Evolutionary conservation across 2,888 invertebrate species (phyloP).

Genomic region (Trachelus stipa): DNA sequence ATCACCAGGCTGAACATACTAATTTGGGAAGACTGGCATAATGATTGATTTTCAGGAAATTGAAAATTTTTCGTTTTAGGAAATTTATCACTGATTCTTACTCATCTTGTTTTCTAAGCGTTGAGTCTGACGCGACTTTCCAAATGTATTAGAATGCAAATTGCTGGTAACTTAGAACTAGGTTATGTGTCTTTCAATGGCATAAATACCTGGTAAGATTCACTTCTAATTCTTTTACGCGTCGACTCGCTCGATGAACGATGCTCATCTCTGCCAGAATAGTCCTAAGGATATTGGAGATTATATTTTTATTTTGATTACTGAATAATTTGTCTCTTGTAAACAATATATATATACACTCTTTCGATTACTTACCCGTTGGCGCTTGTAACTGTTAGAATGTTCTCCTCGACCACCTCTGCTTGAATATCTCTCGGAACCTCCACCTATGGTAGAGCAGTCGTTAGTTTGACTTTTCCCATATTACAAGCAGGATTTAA

Average conservation of each 20-base stretch:
- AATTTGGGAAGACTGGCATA: not conserved
- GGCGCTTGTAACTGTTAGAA: constrained; percentile 59
- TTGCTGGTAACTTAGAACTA: not conserved
- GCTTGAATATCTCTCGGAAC: constrained; percentile 58
- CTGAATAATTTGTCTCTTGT: not conserved
- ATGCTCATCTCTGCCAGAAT: constrained; percentile 59
- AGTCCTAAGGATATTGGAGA: constrained; percentile 46
- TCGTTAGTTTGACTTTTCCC: not conserved
- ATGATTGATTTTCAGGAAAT: not conserved
- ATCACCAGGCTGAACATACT: not conserved
- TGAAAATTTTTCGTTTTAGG: not conserved
- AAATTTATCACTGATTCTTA: not conserved
- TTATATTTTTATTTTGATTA: not conserved
- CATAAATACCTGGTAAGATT: constrained; percentile 61
- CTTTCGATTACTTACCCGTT: constrained; percentile 46
- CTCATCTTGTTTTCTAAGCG: not conserved
- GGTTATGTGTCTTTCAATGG: not conserved
- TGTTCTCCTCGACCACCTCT: constrained; percentile 59
- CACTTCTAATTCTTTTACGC: constrained; percentile 59
- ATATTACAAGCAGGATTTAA: not conserved
- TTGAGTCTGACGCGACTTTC: not conserved
- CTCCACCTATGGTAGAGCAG: constrained; percentile 12
- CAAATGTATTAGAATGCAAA: not conserved
- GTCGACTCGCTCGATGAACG: constrained; percentile 59
- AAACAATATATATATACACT: not conserved